Evolutionary conservation across 2,113 vertebrate species (phyloP).

Genomic region (Tilapia sparmanii): DNA sequence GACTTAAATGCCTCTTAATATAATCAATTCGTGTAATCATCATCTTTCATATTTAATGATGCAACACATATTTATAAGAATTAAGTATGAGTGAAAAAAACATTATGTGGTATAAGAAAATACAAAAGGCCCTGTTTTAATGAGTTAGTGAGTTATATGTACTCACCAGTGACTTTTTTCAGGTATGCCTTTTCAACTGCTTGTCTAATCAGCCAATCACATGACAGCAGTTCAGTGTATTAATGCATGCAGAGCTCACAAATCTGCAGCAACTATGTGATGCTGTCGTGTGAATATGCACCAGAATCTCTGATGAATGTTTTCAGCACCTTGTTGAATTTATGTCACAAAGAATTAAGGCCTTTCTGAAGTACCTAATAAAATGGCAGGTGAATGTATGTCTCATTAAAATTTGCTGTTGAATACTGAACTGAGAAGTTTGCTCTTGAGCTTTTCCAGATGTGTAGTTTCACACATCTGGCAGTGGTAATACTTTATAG

Average conservation of each 20-base stretch:
- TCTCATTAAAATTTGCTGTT: neutral
- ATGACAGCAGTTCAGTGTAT: neutral
- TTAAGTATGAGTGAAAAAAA: neutral
- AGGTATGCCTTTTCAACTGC: neutral
- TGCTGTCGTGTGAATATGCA: rapidly evolving
- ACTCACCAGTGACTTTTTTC: neutral
- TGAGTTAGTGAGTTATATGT: neutral
- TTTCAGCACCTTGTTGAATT: neutral
- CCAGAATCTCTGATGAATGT: neutral
- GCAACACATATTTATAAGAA: neutral
- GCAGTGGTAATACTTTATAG: neutral
- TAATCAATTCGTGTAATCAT: neutral
- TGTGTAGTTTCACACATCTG: neutral
- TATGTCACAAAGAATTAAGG: neutral
- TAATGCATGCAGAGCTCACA: neutral
- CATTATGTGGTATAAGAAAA: neutral
- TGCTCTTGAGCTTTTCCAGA: neutral
- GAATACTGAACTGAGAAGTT: neutral
- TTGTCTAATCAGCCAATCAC: neutral
- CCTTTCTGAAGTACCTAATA: neutral
- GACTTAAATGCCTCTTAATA: neutral
- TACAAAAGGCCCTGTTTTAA: neutral
- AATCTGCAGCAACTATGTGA: neutral
- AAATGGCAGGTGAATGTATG: neutral
- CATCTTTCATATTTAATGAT: neutral